Base-by-base conservation (phyloP, 2,797 vertebrate genomes). In the Tauraco hartlaubi region DNA sequence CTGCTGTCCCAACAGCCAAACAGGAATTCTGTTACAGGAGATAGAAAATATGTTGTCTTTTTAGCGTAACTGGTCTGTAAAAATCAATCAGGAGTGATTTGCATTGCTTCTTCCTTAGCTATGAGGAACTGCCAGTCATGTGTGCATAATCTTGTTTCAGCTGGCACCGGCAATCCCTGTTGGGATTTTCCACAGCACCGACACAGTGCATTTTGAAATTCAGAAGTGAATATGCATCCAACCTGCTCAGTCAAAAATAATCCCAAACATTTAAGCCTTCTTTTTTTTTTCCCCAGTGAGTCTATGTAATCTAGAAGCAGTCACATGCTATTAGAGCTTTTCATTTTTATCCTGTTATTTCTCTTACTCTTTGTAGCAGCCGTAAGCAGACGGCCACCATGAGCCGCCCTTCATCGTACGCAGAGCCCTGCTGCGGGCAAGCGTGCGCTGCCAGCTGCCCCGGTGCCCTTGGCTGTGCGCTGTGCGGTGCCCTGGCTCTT, bases 391-490 rank as follows among this genome's bases (percentile, higher is more conserved):
- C 23, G 9, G 58, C 37, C 35, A 31, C 33, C 0, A 1, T 2
- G 19, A 63, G 59, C 85, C 67, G 44, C 39, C n/a, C 58, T 88
- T 93, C 12, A 5, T 22, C 3, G 2, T 51, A 67, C 63, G 69
- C 66, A 9, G 92, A 91, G 92, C 87, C 94, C 75, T 51, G 59
- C 94, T 95, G 93, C 61, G 86, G 96, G 88, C 78, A 88, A 88
- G 26, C 2, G 0, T 13, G 1, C 12, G 26, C n/a, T 88, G 46
- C 73, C 61, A 51, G 25, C 41, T 0, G 0, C 51, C 63, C 23
- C 0, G 1, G 17, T 7, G 4, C 9, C 15, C 64, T 22, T 37
- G 10, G 0, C 16, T 3, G 3, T 8, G 41, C 2, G 1, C 81
- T 69, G 4, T 67, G 39, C 39, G 0, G 2, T 52, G 44, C 72